These are phyloP conservation scores for Sminthurinus aureus DNA, from an alignment of 2,888 invertebrate species.

Conservation along the genomic window DNA sequence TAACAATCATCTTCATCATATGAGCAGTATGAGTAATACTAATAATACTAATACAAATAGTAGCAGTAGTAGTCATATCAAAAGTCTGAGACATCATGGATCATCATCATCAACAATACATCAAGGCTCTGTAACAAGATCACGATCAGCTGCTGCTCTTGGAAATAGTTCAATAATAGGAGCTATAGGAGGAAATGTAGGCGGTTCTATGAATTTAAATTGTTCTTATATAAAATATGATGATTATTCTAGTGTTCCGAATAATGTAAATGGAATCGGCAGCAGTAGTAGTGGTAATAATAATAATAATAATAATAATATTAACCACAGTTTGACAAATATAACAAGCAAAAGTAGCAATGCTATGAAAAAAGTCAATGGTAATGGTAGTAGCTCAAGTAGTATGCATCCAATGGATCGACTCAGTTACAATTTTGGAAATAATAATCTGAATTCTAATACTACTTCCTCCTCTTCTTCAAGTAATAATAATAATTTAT, in stretches of 20 bases:
- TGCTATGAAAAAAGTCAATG: constrained; percentile 37
- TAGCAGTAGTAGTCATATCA: constrained; percentile 35
- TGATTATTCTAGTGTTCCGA: constrained; percentile 45
- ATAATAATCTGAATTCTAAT: constrained; percentile 34
- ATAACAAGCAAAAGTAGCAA: constrained; percentile 15
- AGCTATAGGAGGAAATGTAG: constrained; percentile 14
- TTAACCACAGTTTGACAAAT: not conserved
- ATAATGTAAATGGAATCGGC: not conserved
- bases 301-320: constrained; percentile 9
- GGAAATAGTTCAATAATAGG: not conserved
- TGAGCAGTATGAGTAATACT: too few relatives aligned
- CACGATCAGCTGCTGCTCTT: constrained; percentile 30
- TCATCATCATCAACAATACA: not conserved
- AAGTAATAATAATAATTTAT: too few relatives aligned
- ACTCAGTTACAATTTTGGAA: constrained; percentile 30
- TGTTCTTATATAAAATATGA: constrained; percentile 56
- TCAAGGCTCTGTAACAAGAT: constrained; percentile 31
- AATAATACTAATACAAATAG: too few relatives aligned
- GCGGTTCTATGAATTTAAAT: constrained; percentile 25
- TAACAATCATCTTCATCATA: constrained; percentile 22
- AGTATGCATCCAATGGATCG: constrained; percentile 30
- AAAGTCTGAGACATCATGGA: constrained; percentile 32
- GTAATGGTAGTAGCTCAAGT: not conserved
- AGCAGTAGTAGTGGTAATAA: not conserved
- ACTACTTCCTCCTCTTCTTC: not conserved